Evolutionary conservation across 2,113 vertebrate species (phyloP).

Genomic region (Cyanistes caeruleus): DNA sequence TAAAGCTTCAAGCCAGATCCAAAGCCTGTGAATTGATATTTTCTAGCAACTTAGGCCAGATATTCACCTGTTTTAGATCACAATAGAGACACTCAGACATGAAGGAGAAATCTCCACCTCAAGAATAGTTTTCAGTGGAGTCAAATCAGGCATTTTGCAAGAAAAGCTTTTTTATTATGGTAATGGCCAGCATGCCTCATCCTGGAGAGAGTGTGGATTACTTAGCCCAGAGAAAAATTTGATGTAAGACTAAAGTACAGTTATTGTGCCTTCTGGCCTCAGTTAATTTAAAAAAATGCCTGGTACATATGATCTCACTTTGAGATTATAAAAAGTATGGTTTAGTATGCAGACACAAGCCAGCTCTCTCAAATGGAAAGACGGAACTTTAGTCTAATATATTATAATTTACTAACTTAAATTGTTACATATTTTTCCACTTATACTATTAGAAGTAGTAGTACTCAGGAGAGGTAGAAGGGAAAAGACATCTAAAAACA

Average conservation of each 20-base stretch:
- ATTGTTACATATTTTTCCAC: background rate
- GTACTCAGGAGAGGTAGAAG: background rate
- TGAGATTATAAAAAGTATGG: background rate
- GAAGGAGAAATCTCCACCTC: background rate
- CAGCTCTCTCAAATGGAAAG: background rate
- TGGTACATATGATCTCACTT: background rate
- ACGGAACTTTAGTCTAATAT: background rate
- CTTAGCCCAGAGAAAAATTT: background rate
- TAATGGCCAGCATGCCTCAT: background rate
- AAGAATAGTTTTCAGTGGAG: background rate
- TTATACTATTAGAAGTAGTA: slow-evolving; percentile 21
- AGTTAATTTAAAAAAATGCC: background rate
- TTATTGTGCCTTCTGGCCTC: background rate
- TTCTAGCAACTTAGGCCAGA: background rate
- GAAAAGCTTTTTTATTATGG: background rate
- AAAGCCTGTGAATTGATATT: background rate
- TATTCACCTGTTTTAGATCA: background rate
- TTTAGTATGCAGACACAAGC: background rate
- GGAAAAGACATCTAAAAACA: background rate
- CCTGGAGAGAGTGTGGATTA: background rate
- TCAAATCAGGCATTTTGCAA: background rate
- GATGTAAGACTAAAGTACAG: background rate
- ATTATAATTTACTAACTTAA: background rate
- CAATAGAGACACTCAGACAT: background rate
- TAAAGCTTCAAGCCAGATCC: background rate